These are phyloP conservation scores for Clitarchus hookeri DNA, from an alignment of 2,888 invertebrate genomes.

Conservation along the genomic window DNA sequence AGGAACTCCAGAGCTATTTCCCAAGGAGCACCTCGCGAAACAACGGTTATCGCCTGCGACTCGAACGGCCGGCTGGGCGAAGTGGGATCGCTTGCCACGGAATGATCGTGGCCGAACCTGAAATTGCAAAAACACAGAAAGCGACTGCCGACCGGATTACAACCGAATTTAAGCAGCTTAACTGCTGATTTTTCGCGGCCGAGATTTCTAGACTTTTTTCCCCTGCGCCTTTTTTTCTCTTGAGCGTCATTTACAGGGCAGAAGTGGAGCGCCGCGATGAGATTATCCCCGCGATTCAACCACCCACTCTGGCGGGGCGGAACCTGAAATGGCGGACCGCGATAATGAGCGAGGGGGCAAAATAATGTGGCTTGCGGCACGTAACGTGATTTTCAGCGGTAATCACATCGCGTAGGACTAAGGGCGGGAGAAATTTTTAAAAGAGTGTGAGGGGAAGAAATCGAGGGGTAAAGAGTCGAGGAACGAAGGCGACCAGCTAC, in stretches of 20 bases:
- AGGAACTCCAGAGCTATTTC: too few species aligned
- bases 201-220: not conserved
- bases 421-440: too few species aligned
- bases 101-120: not conserved
- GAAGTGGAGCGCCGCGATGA: not conserved
- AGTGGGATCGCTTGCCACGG: not conserved
- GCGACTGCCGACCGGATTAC: not conserved
- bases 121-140: not conserved
- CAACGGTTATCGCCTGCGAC: not conserved
- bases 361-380: not conserved
- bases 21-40: not conserved
- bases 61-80: not conserved
- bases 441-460: not conserved
- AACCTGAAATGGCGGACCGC: conserved; percentile 2
- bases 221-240: not conserved
- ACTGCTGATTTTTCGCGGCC: not conserved
- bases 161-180: not conserved
- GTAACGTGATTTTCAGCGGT: not conserved
- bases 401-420: not conserved
- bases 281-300: not conserved
- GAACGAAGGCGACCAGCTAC: not conserved
- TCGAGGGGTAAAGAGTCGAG: not conserved
- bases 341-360: not conserved
- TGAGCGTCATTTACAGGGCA: not conserved
- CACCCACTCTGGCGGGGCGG: not conserved